Evolutionary conservation across 1,140 invertebrate species (phyloP), one percentile per base, ranked within the genome.

Genomic region (Penaeus chinensis): DNA sequence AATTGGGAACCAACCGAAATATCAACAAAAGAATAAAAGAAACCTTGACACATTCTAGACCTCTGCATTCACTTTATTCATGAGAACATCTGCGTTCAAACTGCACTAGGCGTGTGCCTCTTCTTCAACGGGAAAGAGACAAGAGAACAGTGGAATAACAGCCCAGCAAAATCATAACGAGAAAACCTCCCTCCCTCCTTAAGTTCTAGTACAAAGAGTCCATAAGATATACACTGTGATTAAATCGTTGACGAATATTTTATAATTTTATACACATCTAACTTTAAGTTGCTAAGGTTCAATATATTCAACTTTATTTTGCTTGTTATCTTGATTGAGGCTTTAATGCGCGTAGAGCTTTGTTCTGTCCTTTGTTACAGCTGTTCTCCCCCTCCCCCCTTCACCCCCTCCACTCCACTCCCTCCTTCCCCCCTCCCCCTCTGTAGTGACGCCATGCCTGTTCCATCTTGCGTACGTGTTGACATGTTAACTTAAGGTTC

Each of bases 191-290:
- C 54, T 74, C 47, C 66, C 69, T 84, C 74, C 22, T 18, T 74
- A 76, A 60, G 54, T 61, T 62, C 42, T 19, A 74, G 69, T 76
- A 84, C 65, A 84, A 84, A 74, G 82, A 84, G 82, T 84, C 82
- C 82, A 74, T 74, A 61, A 76, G 82, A 76, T 71, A 84, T 76
- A 60, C 54, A 54, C 82, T 84, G 82, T 84, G 82, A 84, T 84
- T 84, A 32, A 82, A 82, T 65, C 63, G 62, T 82, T 82, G 80
- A 66, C 74, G 24, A 74, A 84, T 84, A 84, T 84, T 84, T 84
- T 84, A 84, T 84, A 84, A 84, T 84, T 84, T 84, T 84, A 84
- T 84, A 84, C 82, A 84, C 54, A 76, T 60, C 60, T 84, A 84
- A 84, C 82, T 84, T 76, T 84, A 84, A 84, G 82, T 84, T 84